Percentiles rank a stretch among this genome's conserved stretches.
phyloP scores from a whole-genome alignment of 1,140 invertebrate genomes.

The Patella vulgata region DNA sequence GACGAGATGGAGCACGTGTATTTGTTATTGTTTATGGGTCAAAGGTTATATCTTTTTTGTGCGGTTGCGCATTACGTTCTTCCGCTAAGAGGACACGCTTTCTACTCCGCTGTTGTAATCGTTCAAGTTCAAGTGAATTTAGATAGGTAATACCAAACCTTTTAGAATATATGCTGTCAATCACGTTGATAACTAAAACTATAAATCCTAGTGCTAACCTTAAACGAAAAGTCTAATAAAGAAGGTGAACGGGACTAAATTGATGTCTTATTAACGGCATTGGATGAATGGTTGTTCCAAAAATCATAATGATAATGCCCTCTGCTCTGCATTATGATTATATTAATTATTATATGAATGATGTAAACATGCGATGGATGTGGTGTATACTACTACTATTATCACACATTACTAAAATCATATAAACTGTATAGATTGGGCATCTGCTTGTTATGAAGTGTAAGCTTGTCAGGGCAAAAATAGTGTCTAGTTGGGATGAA shows the following conservation, averaged over 20 bases:
- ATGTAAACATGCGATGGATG: too few relatives aligned
- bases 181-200: not conserved
- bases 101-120: not conserved
- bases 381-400: too few relatives aligned
- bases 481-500: too few relatives aligned
- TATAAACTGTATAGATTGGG: too few relatives aligned
- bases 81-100: not conserved
- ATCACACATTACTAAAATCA: too few relatives aligned
- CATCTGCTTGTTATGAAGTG: too few relatives aligned
- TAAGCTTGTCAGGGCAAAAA: too few relatives aligned
- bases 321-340: too few relatives aligned
- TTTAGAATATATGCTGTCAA: not conserved
- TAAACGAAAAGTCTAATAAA: not conserved
- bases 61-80: not conserved
- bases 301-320: too few relatives aligned
- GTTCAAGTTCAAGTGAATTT: not conserved
- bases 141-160: not conserved
- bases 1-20: not conserved
- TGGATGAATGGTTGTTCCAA: too few relatives aligned
- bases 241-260: not conserved
- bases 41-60: not conserved
- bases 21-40: slow-evolving; percentile 3
- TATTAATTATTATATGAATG: too few relatives aligned
- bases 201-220: not conserved
- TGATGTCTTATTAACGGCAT: too few relatives aligned